These are phyloP conservation scores for Vulpes ferrilata DNA, from an alignment of 2,113 vertebrate species.

Conservation along the genomic window DNA sequence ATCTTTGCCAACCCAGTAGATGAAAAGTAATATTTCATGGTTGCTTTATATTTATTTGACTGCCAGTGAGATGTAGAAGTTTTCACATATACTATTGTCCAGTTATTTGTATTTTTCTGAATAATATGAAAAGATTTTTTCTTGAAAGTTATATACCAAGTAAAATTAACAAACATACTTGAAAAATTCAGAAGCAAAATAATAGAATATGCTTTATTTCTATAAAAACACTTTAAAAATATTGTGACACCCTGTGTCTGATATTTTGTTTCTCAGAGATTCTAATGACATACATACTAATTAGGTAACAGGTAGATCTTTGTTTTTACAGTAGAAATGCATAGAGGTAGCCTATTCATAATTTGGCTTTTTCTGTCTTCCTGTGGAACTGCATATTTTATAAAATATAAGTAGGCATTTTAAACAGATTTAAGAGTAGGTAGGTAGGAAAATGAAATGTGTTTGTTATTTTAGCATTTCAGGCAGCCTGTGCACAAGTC, in stretches of 20 bases:
- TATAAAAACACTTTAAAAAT: slow-evolving; percentile 17
- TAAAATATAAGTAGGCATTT: neutral
- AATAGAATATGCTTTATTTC: neutral
- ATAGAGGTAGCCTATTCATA: neutral
- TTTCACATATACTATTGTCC: neutral
- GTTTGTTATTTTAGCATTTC: neutral
- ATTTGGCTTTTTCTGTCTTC: neutral
- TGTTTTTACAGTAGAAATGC: neutral
- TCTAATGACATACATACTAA: neutral
- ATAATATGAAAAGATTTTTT: neutral
- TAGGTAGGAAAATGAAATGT: neutral
- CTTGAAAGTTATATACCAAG: neutral
- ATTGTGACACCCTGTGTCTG: neutral
- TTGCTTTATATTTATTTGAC: slow-evolving; percentile 6
- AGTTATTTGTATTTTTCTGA: neutral
- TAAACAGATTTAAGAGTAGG: neutral
- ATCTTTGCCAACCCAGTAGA: neutral
- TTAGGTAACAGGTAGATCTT: neutral
- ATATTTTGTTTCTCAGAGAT: neutral
- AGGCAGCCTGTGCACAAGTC: neutral
- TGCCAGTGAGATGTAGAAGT: neutral
- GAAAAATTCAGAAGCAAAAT: slow-evolving; percentile 20
- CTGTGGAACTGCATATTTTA: neutral
- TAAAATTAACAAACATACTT: slow-evolving; percentile 7
- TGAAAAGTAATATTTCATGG: neutral